A percentile compares a stretch with the other conserved stretches of the same genome.
Evolutionary conservation across 2,888 invertebrate species (phyloP).

Genomic region (Eulithis testata): DNA sequence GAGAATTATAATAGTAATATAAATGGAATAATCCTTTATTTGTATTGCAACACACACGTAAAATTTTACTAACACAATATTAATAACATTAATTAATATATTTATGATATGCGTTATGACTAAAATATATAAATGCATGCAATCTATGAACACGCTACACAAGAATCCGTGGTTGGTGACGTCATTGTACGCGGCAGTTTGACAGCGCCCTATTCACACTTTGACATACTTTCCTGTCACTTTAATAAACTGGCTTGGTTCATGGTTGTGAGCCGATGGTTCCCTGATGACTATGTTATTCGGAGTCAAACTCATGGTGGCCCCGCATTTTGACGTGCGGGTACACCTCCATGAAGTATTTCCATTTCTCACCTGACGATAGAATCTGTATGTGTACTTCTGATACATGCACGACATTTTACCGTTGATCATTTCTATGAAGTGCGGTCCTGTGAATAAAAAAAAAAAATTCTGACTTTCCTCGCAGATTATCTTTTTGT

Average conservation of each 20-base stretch:
- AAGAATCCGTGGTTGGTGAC: too few relatives aligned
- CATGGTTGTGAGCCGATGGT: conserved; percentile 4
- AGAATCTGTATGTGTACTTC: conserved; percentile 4
- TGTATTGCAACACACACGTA: too few relatives aligned
- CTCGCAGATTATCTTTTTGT: too few relatives aligned
- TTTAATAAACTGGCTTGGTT: neutral
- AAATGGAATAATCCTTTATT: too few relatives aligned
- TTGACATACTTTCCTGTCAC: conserved; percentile 4
- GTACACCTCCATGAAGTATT: conserved; percentile 9
- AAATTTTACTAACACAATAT: too few relatives aligned
- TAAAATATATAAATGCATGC: too few relatives aligned
- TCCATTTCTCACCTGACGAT: neutral
- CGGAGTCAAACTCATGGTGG: neutral
- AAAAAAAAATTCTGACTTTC: neutral
- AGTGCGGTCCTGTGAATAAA: neutral
- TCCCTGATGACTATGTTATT: conserved; percentile 2
- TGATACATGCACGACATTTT: conserved; percentile 6
- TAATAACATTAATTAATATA: too few relatives aligned
- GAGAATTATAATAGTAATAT: too few relatives aligned
- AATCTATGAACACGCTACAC: too few relatives aligned
- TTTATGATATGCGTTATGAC: too few relatives aligned
- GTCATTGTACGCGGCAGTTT: too few relatives aligned
- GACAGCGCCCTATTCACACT: neutral
- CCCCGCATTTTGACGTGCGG: conserved; percentile 2
- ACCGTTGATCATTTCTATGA: conserved; percentile 11